Evolutionary conservation across 2,888 invertebrate genomes (phyloP).

Genomic region (Lithophane leautieri): DNA sequence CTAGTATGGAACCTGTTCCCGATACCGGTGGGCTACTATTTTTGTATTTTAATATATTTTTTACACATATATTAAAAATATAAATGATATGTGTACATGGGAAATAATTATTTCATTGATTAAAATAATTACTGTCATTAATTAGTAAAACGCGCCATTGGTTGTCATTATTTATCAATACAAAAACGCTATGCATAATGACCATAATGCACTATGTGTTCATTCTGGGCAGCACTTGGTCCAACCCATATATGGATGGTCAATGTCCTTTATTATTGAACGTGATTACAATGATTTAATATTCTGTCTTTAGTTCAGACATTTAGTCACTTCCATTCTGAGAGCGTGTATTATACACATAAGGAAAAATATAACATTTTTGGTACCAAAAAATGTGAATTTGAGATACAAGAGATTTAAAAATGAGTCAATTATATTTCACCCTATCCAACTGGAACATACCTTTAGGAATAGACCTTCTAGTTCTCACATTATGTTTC

Average conservation of each 20-base stretch:
- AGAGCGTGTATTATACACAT: background rate
- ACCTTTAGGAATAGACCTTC: conserved; percentile 70
- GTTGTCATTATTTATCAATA: too few species aligned
- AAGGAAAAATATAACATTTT: background rate
- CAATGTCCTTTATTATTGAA: conserved; percentile 1
- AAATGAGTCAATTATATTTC: conserved; percentile 66
- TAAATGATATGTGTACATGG: too few species aligned
- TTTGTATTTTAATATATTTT: too few species aligned
- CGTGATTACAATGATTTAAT: background rate
- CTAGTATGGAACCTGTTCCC: too few species aligned
- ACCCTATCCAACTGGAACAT: conserved; percentile 74
- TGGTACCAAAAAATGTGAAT: background rate
- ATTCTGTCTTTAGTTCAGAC: background rate
- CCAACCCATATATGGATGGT: background rate
- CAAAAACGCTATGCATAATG: too few species aligned
- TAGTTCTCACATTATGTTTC: conserved; percentile 74
- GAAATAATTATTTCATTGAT: too few species aligned
- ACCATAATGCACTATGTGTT: background rate
- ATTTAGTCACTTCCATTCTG: background rate
- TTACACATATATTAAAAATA: too few species aligned
- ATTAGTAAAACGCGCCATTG: too few species aligned
- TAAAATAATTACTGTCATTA: too few species aligned
- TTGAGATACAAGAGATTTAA: conserved; percentile 7
- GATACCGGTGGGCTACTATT: too few species aligned
- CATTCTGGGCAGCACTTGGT: conserved; percentile 3